Evolutionary conservation across 2,113 vertebrate genomes (phyloP), one percentile per base, ranked within the genome.

Genomic region (Romanogobio albipinnatus): DNA sequence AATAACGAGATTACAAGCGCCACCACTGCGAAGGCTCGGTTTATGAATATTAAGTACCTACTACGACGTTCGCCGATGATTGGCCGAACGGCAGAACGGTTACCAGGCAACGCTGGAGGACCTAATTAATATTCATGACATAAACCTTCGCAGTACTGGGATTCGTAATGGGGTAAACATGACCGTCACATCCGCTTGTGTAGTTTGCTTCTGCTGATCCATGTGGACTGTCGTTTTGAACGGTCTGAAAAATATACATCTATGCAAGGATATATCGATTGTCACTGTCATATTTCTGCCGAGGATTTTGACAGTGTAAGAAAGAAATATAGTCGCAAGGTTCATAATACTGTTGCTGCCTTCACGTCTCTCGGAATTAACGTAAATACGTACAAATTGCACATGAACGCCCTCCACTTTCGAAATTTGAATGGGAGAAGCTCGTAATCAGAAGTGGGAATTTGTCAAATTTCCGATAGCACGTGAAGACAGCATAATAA

Each of bases 221-320:
- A 91, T 87, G 90, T 90, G 89, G 68, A 13, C 17, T 73, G 0
- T 4, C 7, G 24, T 47, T 66, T 7, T 19, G 0, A 5, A 9
- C 33, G 86, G 82, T 89, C 89, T 39, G 9, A 56, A 3, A 0
- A n/a, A 78, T 49, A 1, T 1, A 11, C 64, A 68, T 89, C 77
- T 83, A 95, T 94, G 94, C 74, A 73, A 0, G 92, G 93, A 2
- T 94, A 84, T 81, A 76, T 95, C 0, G 94, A 95, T 62, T 95
- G 94, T 33, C 94, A 95, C 89, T 95, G 94, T 94, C 94, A 95
- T 43, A 90, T 95, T 90, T 94, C 94, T 86, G 89, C 94, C 0
- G 24, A 83, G 61, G 94, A 92, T 64, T 95, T 95, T 90, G 93
- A 95, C 90, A 71, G 88, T 87, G 94, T 95, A 64, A 6, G 83